phyloP scores from a whole-genome alignment of 2,113 vertebrate genomes.

The Misgurnus anguillicaudatus region DNA sequence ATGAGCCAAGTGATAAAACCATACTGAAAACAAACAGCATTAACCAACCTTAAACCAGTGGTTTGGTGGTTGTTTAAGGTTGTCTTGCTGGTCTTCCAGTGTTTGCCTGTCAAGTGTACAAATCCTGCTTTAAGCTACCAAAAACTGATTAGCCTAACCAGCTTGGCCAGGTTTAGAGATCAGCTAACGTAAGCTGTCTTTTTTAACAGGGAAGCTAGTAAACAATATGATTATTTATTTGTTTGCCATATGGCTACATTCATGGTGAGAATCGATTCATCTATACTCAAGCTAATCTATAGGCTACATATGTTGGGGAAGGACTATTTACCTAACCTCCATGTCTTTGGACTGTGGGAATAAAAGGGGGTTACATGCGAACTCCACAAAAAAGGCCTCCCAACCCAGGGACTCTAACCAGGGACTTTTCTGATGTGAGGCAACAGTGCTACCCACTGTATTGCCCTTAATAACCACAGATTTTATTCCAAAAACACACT shows the following conservation, averaged over 20 bases:
- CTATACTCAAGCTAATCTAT: too few relatives aligned
- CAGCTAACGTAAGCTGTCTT: background rate
- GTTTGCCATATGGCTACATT: too few relatives aligned
- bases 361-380: too few relatives aligned
- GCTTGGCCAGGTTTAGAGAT: background rate
- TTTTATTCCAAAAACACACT: constrained; percentile 7
- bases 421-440: too few relatives aligned
- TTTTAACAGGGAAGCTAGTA: background rate
- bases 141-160: background rate
- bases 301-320: too few relatives aligned
- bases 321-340: too few relatives aligned
- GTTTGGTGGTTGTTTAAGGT: background rate
- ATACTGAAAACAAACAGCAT: background rate
- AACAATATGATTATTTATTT: background rate
- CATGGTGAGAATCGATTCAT: too few relatives aligned
- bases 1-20: background rate
- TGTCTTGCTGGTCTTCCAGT: background rate
- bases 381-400: too few relatives aligned
- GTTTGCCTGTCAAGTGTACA: too few relatives aligned
- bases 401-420: too few relatives aligned
- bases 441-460: too few relatives aligned
- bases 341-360: too few relatives aligned
- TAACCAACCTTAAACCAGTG: background rate
- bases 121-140: background rate
- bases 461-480: background rate